Evolutionary conservation across 2,888 invertebrate genomes (phyloP).

Genomic region (Oscheius onirici): DNA sequence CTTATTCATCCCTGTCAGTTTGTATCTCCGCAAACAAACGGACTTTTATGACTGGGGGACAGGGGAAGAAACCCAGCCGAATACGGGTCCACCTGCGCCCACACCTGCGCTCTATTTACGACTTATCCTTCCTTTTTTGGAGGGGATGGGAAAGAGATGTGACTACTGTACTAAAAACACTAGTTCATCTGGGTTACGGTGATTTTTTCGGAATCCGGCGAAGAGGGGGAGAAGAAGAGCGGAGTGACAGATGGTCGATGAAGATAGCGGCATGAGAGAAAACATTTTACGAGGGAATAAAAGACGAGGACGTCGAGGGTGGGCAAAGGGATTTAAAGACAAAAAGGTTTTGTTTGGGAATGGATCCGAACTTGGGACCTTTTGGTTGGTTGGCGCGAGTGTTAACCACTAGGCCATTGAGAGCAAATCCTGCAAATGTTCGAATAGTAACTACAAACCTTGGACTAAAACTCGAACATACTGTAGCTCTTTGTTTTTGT

Average conservation of each 20-base stretch:
- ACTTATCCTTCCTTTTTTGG: constrained; percentile 16
- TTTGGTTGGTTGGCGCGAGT: too few species aligned
- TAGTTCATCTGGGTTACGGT: neutral
- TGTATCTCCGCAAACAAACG: constrained; percentile 34
- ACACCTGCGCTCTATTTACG: constrained; percentile 28
- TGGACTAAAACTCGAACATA: too few species aligned
- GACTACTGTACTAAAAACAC: neutral
- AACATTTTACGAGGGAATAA: constrained; percentile 30
- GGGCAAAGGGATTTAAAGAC: neutral
- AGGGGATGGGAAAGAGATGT: neutral
- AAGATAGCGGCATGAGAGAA: constrained; percentile 27
- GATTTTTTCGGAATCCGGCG: constrained; percentile 2
- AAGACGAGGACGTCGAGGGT: constrained; percentile 24
- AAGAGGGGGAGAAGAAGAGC: neutral
- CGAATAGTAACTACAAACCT: neutral
- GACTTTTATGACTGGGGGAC: constrained; percentile 27
- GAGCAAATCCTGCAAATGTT: too few species aligned
- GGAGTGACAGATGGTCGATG: constrained; percentile 24
- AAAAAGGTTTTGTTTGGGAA: neutral
- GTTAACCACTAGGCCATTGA: too few species aligned
- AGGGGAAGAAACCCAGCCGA: neutral
- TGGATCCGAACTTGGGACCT: neutral
- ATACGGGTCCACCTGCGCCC: constrained; percentile 28
- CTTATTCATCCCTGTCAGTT: constrained; percentile 28
- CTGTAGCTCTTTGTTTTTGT: constrained; percentile 13